These are phyloP conservation scores for Chalcosyrphus nemorum DNA, from an alignment of 2,888 invertebrate species.

Conservation along the genomic window DNA sequence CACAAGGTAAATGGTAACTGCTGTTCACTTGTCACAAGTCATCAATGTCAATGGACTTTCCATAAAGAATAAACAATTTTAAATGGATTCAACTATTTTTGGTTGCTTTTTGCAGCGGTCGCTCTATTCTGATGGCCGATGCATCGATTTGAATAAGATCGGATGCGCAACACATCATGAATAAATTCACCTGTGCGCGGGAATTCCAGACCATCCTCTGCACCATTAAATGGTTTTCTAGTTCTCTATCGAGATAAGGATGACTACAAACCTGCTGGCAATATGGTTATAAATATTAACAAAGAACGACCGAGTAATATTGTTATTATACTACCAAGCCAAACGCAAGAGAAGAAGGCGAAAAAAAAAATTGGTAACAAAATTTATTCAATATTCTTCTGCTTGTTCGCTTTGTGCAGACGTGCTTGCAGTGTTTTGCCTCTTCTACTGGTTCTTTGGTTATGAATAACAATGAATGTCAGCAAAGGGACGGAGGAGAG, in stretches of 20 bases:
- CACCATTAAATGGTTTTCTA: conserved; percentile 29
- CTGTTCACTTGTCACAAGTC: conserved; percentile 69
- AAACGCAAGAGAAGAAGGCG: no score
- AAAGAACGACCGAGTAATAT: conserved; percentile 39
- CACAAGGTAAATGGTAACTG: conserved; percentile 16
- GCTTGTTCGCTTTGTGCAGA: no score
- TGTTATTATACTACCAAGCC: conserved; percentile 25
- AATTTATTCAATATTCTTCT: conserved; percentile 69
- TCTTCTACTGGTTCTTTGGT: conserved; percentile 30
- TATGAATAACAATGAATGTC: conserved; percentile 71
- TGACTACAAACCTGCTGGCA: conserved; percentile 9
- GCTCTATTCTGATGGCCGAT: background rate
- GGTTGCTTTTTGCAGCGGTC: conserved; percentile 25
- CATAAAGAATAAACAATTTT: conserved; percentile 30
- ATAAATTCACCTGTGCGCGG: conserved; percentile 70
- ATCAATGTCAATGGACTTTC: conserved; percentile 72
- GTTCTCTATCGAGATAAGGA: conserved; percentile 34
- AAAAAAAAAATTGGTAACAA: background rate
- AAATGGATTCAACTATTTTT: conserved; percentile 23
- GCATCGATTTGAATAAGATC: conserved; percentile 49
- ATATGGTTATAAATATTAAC: conserved; percentile 60
- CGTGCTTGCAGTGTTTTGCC: conserved; percentile 34
- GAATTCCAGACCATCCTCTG: conserved; percentile 34
- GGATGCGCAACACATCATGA: conserved; percentile 53
- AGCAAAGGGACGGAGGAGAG: conserved; percentile 22